Base-by-base conservation (phyloP, 2,113 vertebrate genomes). In the Ciconia maguari region DNA sequence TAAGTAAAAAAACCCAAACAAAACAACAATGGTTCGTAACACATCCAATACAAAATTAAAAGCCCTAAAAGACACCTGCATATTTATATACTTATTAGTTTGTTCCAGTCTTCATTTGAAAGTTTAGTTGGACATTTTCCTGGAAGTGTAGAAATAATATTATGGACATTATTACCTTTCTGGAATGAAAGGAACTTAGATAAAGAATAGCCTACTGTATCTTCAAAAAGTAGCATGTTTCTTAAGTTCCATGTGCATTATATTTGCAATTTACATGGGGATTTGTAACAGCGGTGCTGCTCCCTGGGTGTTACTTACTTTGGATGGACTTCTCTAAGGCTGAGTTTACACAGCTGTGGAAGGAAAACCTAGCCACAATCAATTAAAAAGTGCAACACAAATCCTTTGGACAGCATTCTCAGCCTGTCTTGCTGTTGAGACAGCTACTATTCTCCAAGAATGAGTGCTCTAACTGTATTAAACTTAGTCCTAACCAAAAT, bases 261-360 rank as follows among this genome's bases (percentile, higher is more conserved):
- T 93, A 94, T 94, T 90, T 98, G 96, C 93, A 95, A 97, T 98
- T 98, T 97, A 96, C 96, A 94, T 44, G 97, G 96, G 94, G 97
- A 98, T 98, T 98, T 96, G 85, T 62, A 94, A 85, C 54, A 86
- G 80, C 29, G 1, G 74, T 82, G 42, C 69, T 26, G 91, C 81
- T 96, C 94, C 65, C 94, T 83, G 94, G 92, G 96, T 82, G 57
- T 95, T 74, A 29, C 41, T 93, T 97, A 95, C 75, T 89, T 94
- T 91, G 97, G 96, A 97, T 96, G 30, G 48, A 92, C 90, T 97
- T 76, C 66, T 89, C 19, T 66, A 76, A 83, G 86, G 69, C 93
- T 85, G 89, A 97, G 97, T 97, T 98, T 98, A 98, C 97, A 98
- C 97, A 98, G 97, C 98, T 98, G 98, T 94, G 90, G 94, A 92